These are phyloP conservation scores for Colaptes auratus DNA, from an alignment of 2,113 vertebrate species.

Conservation along the genomic window DNA sequence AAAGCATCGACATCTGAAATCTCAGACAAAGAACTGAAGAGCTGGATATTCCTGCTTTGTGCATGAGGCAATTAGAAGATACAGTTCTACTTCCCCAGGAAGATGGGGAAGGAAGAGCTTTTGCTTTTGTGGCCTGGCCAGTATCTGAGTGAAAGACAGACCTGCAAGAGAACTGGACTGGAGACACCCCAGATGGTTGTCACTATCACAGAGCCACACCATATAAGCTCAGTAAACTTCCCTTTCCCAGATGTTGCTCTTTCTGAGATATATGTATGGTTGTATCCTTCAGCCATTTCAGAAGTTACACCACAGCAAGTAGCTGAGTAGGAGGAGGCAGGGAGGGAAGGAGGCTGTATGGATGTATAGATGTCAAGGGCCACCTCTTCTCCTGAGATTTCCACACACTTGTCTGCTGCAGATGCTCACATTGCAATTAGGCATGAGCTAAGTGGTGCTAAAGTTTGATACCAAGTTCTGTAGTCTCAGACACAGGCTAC, in stretches of 20 bases:
- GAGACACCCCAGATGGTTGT: not conserved
- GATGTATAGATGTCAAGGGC: not conserved
- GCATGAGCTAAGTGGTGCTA: not conserved
- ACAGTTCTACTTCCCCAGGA: not conserved
- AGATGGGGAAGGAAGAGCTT: not conserved
- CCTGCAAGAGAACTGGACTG: not conserved
- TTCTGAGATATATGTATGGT: slow-evolving; percentile 19
- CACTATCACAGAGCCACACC: not conserved
- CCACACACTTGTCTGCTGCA: not conserved
- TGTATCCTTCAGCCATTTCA: not conserved
- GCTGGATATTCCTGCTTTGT: not conserved
- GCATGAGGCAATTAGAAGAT: not conserved
- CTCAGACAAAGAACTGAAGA: not conserved
- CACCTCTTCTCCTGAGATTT: not conserved
- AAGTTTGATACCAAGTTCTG: not conserved
- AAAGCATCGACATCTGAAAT: not conserved
- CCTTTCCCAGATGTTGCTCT: slow-evolving; percentile 37
- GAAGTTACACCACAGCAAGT: slow-evolving; percentile 21
- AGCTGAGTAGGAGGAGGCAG: slow-evolving; percentile 29
- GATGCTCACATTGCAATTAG: not conserved
- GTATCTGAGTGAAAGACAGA: not conserved
- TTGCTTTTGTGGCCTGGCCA: not conserved
- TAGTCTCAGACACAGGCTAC: not conserved
- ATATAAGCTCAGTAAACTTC: not conserved
- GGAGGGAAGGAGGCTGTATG: not conserved